These are phyloP conservation scores for Hemicrepidius hirtus DNA, from an alignment of 2,888 invertebrate species.

Conservation along the genomic window DNA sequence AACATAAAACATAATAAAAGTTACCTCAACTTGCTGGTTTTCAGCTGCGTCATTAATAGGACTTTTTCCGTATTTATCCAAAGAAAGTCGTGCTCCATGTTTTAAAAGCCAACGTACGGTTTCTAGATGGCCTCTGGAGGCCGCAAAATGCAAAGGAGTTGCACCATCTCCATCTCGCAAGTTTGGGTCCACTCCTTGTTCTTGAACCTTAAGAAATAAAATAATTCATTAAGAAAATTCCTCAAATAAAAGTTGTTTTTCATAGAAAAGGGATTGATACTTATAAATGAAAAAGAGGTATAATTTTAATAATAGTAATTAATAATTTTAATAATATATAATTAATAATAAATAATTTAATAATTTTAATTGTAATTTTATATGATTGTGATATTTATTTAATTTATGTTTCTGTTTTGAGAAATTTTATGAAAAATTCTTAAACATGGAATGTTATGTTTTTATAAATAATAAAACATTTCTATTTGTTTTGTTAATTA, in stretches of 20 bases:
- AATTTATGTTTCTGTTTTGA: no score
- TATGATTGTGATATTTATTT: neutral
- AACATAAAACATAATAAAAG: constrained; percentile 35
- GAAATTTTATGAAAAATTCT: no score
- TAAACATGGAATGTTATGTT: no score
- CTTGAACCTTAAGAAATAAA: constrained; percentile 78
- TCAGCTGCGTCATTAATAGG: constrained; percentile 95
- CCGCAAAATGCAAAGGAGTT: constrained; percentile 92
- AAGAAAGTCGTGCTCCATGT: constrained; percentile 86
- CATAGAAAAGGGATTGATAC: no score
- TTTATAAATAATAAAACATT: no score
- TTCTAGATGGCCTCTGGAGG: constrained; percentile 87
- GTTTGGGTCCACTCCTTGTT: constrained; percentile 89
- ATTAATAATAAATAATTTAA: no score
- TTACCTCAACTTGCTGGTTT: constrained; percentile 91
- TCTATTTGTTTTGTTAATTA: no score
- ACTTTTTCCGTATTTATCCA: constrained; percentile 92
- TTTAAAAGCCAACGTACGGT: constrained; percentile 89
- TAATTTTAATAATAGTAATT: no score
- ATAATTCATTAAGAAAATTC: neutral
- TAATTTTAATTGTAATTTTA: neutral
- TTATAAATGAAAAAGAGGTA: no score
- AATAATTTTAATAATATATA: no score
- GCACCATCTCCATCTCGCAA: constrained; percentile 91
- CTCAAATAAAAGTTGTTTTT: neutral